Evolutionary conservation across 2,888 invertebrate genomes (phyloP), one percentile per base, ranked within the genome.

Genomic region (Apamea crenata): DNA sequence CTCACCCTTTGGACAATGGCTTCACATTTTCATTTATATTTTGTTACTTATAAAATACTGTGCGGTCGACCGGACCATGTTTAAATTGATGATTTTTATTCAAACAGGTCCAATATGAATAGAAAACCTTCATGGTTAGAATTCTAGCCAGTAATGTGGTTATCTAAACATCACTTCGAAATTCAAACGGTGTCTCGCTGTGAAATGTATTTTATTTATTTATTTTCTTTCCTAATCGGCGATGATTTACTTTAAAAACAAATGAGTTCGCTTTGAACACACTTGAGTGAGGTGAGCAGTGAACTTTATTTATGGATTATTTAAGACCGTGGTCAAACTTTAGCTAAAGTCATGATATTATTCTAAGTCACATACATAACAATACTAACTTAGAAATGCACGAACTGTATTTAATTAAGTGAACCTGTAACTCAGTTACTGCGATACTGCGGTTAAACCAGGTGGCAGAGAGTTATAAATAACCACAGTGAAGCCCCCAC

Each of bases 391-490:
- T 32, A 25, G n/a, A 59, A 14, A n/a, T 77, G 12, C 18, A 77
- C 25, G 40, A 29, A 12, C 36, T 29, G 53, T 66, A 72, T 84
- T 84, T 84, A 87, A 87, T 85, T 66, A 87, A 74, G 59, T 71
- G 18, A 76, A 74, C 70, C 76, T 59, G 70, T 87, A 59, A 80
- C 76, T 80, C 84, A 56, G 80, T 74, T 80, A 56, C 63, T 70
- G 61, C 36, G 18, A 67, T 56, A 47, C 76, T 71, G 80, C 16
- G 87, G 85, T 69, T 84, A 70, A 73, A 84, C 56, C 87, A 87
- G 87, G 84, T 85, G 87, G 75, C 14, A 29, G 47, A 56, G 14
- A 8, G 80, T 29, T 84, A 87, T 87, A 84, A 87, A 84, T 84
- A 84, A 84, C 78, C 32, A 25, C 53, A 66, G 80, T 87, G 78